Evolutionary conservation across 2,888 invertebrate species (phyloP), one percentile per base, ranked within the genome.

Genomic region (Heliconius aoede): DNA sequence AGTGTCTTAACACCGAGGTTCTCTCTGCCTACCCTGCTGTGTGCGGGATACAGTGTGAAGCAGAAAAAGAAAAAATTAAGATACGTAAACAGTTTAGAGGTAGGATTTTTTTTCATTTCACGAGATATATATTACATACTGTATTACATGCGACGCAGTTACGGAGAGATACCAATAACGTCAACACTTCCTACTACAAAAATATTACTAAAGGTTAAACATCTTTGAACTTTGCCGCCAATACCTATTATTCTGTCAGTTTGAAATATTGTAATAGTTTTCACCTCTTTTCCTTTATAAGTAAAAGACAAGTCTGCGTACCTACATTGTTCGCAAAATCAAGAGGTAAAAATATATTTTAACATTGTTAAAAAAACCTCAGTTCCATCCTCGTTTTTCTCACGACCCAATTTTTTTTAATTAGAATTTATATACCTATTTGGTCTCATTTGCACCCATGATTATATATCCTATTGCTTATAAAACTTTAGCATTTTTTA

Each of bases 181-280:
- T n/a, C n/a, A n/a, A n/a, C n/a, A n/a, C n/a, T n/a, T n/a, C n/a
- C n/a, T n/a, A n/a, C n/a, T n/a, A n/a, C n/a, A n/a, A n/a, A n/a
- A n/a, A n/a, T n/a, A n/a, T n/a, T n/a, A n/a, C n/a, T n/a, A n/a
- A n/a, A n/a, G n/a, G n/a, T n/a, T n/a, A n/a, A n/a, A n/a, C n/a
- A n/a, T n/a, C n/a, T n/a, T n/a, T n/a, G n/a, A n/a, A n/a, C n/a
- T n/a, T n/a, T n/a, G n/a, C n/a, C n/a, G n/a, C n/a, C n/a, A n/a
- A n/a, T n/a, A n/a, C n/a, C n/a, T n/a, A n/a, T n/a, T n/a, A n/a
- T 46, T 67, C 67, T 26, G 1, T 40, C 21, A 51, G 30, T 51
- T 46, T 51, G 68, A 68, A 68, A 68, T 68, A 46, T 11, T 68
- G 21, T n/a, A 55, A n/a, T 46, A 68, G 46, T 28, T 68, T 26